Evolutionary conservation across 2,888 invertebrate genomes (phyloP).

Genomic region (Drymonia ruficornis): DNA sequence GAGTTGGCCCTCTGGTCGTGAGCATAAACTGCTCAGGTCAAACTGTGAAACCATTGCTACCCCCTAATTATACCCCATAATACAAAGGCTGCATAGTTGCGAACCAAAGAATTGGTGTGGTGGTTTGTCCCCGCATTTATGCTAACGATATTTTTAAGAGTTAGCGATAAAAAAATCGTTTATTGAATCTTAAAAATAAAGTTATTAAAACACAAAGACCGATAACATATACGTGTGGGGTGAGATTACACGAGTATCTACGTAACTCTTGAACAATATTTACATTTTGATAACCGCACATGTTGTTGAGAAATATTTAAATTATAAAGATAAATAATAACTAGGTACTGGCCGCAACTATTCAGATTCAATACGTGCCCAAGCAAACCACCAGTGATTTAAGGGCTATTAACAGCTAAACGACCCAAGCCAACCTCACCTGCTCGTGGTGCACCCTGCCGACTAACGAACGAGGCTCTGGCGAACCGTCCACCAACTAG

Average conservation of each 20-base stretch:
- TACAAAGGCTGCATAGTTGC: too few relatives aligned
- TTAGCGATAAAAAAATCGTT: neutral
- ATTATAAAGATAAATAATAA: neutral
- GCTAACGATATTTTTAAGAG: neutral
- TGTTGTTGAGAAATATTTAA: conserved; percentile 34
- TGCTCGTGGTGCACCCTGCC: too few relatives aligned
- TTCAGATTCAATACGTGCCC: conserved; percentile 7
- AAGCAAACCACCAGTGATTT: conserved; percentile 1
- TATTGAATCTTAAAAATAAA: conserved; percentile 21
- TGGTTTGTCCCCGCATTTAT: too few relatives aligned
- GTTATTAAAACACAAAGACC: conserved; percentile 40
- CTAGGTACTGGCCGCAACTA: neutral
- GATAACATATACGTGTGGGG: conserved; percentile 48
- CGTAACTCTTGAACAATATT: conserved; percentile 51
- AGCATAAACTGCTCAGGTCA: too few relatives aligned
- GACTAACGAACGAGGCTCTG: too few relatives aligned
- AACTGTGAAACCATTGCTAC: too few relatives aligned
- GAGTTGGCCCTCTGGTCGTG: too few relatives aligned
- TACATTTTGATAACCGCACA: conserved; percentile 44
- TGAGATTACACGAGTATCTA: conserved; percentile 29
- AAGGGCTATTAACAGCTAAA: too few relatives aligned
- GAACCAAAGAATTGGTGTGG: too few relatives aligned
- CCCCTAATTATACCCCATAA: too few relatives aligned
- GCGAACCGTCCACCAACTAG: too few relatives aligned
- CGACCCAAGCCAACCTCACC: too few relatives aligned